Evolutionary conservation across 2,797 vertebrate species (phyloP), one percentile per base, ranked within the genome.

Genomic region (Iguana delicatissima): DNA sequence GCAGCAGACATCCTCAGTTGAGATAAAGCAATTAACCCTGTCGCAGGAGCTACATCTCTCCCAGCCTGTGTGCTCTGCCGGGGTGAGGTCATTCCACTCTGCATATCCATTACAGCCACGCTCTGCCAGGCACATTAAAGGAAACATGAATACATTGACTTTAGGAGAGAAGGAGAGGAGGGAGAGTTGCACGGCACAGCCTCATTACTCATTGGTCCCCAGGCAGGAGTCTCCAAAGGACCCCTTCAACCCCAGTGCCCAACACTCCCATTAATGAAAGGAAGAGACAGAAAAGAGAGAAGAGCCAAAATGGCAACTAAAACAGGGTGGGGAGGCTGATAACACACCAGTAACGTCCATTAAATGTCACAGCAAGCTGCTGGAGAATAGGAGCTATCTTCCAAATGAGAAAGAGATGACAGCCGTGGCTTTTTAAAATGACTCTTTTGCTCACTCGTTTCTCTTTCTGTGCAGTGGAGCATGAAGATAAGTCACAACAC

Each of bases 51-150:
- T 50, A 92, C 80, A 18, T 72, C 59, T 35, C 38, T 38, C 88
- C 91, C 80, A 87, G 95, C 94, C 87, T 84, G 90, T 92, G 92
- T 62, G 89, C 95, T 96, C 92, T 89, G 87, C 96, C 93, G 96
- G 96, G 97, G 96, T 84, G 97, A 97, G 97, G 97, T 97, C 95
- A 96, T 95, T 97, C 96, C 95, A 93, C 88, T 93, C 93, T 92
- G 96, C 95, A 93, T 90, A 95, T 96, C 94, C 95, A 96, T 96
- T 96, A 95, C 90, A 80, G 89, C 87, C 92, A 91, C 92, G 85
- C 91, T 94, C 91, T 2, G 84, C 90, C 35, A 90, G 85, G 85
- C 93, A 95, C 96, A 96, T 97, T 94, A 93, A 87, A 55, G 50
- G 87, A 77, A 93, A 94, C 88, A 88, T 73, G 91, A 91, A 92